Evolutionary conservation across 2,113 vertebrate species (phyloP).

Genomic region (Quiscalus mexicanus): DNA sequence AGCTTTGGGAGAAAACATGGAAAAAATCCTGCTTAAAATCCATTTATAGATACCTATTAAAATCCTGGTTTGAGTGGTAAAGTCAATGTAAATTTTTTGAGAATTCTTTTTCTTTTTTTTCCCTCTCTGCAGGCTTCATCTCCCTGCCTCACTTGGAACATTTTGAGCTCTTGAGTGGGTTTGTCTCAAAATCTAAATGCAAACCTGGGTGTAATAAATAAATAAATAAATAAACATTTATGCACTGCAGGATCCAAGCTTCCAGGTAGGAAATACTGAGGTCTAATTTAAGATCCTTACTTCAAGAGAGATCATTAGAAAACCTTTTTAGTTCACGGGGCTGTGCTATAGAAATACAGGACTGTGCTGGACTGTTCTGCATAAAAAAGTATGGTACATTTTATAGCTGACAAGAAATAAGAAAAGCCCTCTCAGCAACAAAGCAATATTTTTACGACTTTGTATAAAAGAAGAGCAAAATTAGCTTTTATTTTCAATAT

Average conservation of each 20-base stretch:
- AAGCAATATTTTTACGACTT: background rate
- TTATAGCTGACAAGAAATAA: background rate
- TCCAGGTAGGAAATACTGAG: background rate
- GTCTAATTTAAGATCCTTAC: constrained; percentile 28
- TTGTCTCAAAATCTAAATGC: constrained; percentile 24
- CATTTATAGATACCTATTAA: constrained; percentile 53
- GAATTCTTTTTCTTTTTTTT: background rate
- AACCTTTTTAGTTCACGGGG: background rate
- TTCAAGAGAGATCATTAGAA: background rate
- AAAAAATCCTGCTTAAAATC: constrained; percentile 68
- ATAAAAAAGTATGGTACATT: background rate
- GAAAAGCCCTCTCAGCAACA: background rate
- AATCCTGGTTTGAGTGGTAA: constrained; percentile 53
- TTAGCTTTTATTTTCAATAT: background rate
- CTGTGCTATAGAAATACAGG: background rate
- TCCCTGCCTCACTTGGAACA: background rate
- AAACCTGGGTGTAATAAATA: background rate
- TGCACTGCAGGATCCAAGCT: background rate
- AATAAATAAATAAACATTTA: background rate
- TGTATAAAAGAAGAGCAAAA: background rate
- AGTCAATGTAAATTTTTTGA: constrained; percentile 1
- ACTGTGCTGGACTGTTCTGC: background rate
- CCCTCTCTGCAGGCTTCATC: background rate
- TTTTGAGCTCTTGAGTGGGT: constrained; percentile 10
- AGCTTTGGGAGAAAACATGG: constrained; percentile 65